Evolutionary conservation across 2,888 invertebrate genomes (phyloP).

Genomic region (Liodrosophila aerea): DNA sequence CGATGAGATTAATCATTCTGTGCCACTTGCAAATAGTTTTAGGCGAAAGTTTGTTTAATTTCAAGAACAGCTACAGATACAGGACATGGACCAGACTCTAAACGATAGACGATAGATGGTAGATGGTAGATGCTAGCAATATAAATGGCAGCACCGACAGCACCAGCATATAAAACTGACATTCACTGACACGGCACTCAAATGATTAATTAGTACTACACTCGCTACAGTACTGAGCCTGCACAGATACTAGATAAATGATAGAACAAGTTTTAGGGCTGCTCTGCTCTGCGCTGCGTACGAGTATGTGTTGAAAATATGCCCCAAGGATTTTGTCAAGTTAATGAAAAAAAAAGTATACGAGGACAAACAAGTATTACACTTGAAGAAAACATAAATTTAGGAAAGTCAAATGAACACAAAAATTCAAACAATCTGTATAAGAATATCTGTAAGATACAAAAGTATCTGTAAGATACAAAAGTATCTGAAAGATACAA

Average conservation of each 20-base stretch:
- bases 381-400: slow-evolving; percentile 5
- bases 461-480: no score
- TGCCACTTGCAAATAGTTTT: slow-evolving; percentile 50
- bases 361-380: neutral
- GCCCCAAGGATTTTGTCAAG: slow-evolving; percentile 39
- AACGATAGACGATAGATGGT: slow-evolving; percentile 26
- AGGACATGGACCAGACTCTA: slow-evolving; percentile 35
- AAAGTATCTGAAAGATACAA: no score
- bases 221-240: neutral
- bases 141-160: slow-evolving; percentile 73
- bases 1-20: slow-evolving; percentile 43
- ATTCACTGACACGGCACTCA: slow-evolving; percentile 59
- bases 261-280: slow-evolving; percentile 26
- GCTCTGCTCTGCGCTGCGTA: slow-evolving; percentile 2
- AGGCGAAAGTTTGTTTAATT: slow-evolving; percentile 69
- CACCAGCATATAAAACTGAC: slow-evolving; percentile 78
- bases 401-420: neutral
- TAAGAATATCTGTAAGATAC: no score
- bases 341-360: slow-evolving; percentile 2
- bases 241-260: slow-evolving; percentile 50
- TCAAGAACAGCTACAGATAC: slow-evolving; percentile 26
- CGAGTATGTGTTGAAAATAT: slow-evolving; percentile 29
- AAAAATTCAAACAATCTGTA: no score
- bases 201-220: slow-evolving; percentile 67
- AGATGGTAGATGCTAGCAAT: slow-evolving; percentile 24